Conservation (phyloP, 37 sponge, comb jelly and placozoan genomes). For the Beroe ovata region DNA sequence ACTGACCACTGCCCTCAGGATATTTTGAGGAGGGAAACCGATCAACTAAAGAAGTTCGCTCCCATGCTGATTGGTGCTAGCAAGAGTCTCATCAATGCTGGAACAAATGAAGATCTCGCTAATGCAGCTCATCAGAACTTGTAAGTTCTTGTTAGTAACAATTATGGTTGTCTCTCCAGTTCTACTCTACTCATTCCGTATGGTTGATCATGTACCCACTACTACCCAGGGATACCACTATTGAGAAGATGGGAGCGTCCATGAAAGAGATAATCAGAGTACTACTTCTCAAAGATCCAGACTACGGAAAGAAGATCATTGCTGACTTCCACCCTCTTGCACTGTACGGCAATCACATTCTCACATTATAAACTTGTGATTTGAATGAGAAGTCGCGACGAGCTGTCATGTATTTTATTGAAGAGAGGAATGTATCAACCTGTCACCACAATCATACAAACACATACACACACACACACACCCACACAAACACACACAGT, state of each 20-base stretch:
- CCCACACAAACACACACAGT: too few species aligned
- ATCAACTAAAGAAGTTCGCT: slow-evolving; percentile 53
- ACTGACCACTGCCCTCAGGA: too few species aligned
- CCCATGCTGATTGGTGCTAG: slow-evolving; percentile 58
- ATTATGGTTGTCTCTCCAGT: background rate
- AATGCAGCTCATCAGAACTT: slow-evolving; percentile 66
- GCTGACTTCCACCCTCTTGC: slow-evolving; percentile 66
- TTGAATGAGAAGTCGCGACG: background rate
- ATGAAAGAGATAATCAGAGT: slow-evolving; percentile 67
- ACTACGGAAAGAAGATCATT: slow-evolving; percentile 63
- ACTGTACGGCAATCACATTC: slow-evolving; percentile 22
- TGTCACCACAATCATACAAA: too few species aligned
- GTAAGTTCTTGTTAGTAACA: background rate
- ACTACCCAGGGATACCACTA: slow-evolving; percentile 47
- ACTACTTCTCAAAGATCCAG: slow-evolving; percentile 52
- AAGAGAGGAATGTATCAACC: too few species aligned
- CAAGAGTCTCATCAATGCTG: slow-evolving; percentile 61
- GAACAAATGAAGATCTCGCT: slow-evolving; percentile 17
- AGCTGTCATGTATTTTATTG: too few species aligned
- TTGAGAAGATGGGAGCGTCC: slow-evolving; percentile 53
- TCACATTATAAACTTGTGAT: background rate
- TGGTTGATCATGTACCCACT: background rate
- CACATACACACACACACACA: too few species aligned
- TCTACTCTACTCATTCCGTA: background rate
- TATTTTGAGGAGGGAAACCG: slow-evolving; percentile 47